These are phyloP conservation scores for Daubentonia madagascariensis DNA, from an alignment of 2,113 vertebrate species.

Conservation along the genomic window DNA sequence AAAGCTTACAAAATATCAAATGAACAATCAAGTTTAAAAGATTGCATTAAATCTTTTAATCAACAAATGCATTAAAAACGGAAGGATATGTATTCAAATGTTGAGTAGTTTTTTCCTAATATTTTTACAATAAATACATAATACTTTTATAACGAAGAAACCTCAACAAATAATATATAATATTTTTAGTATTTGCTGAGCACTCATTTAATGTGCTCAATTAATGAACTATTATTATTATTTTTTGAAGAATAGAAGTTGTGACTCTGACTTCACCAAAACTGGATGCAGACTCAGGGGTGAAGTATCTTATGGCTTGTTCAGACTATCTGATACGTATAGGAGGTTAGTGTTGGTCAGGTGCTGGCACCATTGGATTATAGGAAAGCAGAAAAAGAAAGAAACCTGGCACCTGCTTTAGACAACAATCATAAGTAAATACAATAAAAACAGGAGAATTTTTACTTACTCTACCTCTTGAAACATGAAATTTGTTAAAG, in stretches of 20 bases:
- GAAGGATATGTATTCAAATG: not conserved
- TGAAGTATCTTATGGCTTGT: not conserved
- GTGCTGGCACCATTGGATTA: not conserved
- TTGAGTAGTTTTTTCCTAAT: not conserved
- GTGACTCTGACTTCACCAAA: not conserved
- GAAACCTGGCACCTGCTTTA: not conserved
- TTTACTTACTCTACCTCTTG: not conserved
- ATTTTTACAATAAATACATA: not conserved
- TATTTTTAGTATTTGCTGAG: not conserved
- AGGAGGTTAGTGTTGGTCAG: not conserved
- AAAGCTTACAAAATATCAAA: not conserved
- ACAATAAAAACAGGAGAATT: too few relatives aligned
- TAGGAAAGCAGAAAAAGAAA: not conserved
- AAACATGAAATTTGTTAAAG: not conserved
- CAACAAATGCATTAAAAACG: not conserved
- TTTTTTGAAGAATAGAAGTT: not conserved
- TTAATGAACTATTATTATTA: not conserved
- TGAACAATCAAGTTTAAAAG: not conserved
- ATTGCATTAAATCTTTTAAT: too few relatives aligned
- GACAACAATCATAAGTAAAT: not conserved
- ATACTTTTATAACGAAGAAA: not conserved
- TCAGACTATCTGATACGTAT: not conserved
- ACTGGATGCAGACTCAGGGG: not conserved
- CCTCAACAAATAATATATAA: not conserved
- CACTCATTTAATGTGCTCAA: not conserved